These are phyloP conservation scores for Myiozetetes cayanensis DNA, from an alignment of 2,113 vertebrate species.

Conservation along the genomic window DNA sequence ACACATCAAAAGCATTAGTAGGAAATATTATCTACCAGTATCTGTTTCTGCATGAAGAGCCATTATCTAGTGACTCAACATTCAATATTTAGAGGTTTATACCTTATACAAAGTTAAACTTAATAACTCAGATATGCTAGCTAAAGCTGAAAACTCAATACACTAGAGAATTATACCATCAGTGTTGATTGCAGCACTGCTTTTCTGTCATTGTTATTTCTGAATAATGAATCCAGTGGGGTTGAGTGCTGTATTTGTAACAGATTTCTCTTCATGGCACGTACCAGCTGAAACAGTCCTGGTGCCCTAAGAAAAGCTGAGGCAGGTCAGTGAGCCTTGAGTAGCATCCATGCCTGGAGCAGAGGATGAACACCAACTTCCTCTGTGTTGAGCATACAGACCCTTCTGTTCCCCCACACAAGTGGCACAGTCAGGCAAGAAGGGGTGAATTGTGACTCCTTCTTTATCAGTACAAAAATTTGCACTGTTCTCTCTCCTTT, in stretches of 20 bases:
- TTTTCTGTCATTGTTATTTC: background rate
- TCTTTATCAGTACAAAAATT: background rate
- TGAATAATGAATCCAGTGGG: background rate
- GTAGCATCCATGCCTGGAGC: background rate
- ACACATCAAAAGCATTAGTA: background rate
- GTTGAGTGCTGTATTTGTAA: background rate
- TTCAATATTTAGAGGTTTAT: background rate
- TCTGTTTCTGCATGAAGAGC: background rate
- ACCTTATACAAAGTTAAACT: background rate
- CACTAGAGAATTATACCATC: background rate
- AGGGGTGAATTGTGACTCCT: background rate
- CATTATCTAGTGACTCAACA: background rate
- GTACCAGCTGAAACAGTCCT: background rate
- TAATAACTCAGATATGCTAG: background rate
- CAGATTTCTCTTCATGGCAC: background rate
- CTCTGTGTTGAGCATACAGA: background rate
- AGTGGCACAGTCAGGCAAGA: background rate
- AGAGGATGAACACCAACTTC: background rate
- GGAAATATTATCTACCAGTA: background rate
- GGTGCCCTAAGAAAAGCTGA: background rate
- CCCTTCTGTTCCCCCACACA: background rate
- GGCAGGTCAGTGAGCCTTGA: background rate
- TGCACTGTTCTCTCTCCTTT: background rate
- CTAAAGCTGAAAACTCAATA: background rate
- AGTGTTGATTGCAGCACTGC: rapidly evolving